phyloP scores from a whole-genome alignment of 2,888 invertebrate genomes.

The Cryptosula pallasiana region DNA sequence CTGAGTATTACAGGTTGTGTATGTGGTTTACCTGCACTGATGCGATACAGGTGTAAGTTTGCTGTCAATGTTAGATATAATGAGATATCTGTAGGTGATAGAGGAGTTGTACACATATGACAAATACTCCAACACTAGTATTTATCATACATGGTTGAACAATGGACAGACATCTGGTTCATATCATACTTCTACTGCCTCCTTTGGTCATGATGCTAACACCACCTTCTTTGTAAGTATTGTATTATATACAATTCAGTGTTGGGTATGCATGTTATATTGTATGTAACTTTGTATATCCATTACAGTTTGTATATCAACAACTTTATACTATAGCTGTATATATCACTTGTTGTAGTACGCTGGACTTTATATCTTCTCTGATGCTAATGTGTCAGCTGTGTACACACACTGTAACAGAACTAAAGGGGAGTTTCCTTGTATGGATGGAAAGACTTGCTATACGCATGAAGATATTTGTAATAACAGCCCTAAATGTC shows the following conservation, averaged over 20 bases:
- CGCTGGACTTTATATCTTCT: conserved; percentile 81
- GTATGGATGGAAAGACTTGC: conserved; percentile 67
- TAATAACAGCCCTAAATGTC: conserved; percentile 72
- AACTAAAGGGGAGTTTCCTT: conserved; percentile 67
- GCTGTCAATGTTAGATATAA: too few species aligned
- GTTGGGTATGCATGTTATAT: too few species aligned
- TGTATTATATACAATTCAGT: too few species aligned
- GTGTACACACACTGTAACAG: conserved; percentile 36
- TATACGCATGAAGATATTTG: conserved; percentile 71
- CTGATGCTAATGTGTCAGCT: conserved; percentile 65
- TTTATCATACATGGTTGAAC: conserved; percentile 45
- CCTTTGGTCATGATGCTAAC: conserved; percentile 88
- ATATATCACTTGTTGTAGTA: too few species aligned
- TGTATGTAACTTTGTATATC: too few species aligned
- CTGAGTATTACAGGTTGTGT: too few species aligned
- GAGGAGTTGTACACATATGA: conserved; percentile 50
- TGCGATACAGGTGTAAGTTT: too few species aligned
- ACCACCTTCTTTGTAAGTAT: conserved; percentile 76
- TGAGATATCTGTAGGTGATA: too few species aligned
- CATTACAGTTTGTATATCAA: too few species aligned
- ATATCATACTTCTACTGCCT: conserved; percentile 66
- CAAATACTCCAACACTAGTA: conserved; percentile 42
- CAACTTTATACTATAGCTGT: too few species aligned
- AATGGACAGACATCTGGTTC: conserved; percentile 44
- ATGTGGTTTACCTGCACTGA: too few species aligned